These are phyloP conservation scores for Albula goreensis DNA, from an alignment of 2,113 vertebrate genomes.

Conservation along the genomic window DNA sequence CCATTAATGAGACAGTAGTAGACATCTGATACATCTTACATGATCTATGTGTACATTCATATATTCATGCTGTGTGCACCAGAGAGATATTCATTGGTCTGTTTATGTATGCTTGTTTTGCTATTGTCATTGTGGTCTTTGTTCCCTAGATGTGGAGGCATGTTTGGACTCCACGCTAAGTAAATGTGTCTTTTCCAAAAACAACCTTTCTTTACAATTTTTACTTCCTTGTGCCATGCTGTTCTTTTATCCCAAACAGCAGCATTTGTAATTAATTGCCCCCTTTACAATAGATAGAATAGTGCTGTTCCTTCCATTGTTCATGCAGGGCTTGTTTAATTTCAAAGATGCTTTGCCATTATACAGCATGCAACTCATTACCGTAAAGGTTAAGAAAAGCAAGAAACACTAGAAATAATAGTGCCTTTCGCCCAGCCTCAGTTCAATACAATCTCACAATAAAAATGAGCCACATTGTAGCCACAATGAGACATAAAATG, in stretches of 20 bases:
- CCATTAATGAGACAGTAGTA: background rate
- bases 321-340: slow-evolving; percentile 6
- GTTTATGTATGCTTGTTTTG: background rate
- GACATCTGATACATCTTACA: background rate
- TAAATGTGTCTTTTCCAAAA: slow-evolving; percentile 17
- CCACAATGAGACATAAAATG: slow-evolving; percentile 1
- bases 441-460: background rate
- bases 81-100: background rate
- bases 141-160: background rate
- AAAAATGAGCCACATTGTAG: background rate
- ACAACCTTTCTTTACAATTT: slow-evolving; percentile 24
- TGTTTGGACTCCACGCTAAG: background rate
- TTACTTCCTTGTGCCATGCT: slow-evolving; percentile 15
- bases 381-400: slow-evolving; percentile 2
- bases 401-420: slow-evolving; percentile 1
- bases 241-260: slow-evolving; percentile 22
- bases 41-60: background rate
- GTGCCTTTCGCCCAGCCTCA: background rate
- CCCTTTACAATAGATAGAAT: slow-evolving; percentile 14
- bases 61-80: background rate
- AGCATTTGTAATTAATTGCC: slow-evolving; percentile 32
- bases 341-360: slow-evolving; percentile 23
- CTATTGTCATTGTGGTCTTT: background rate
- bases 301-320: slow-evolving; percentile 12
- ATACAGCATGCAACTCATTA: slow-evolving; percentile 11